Evolutionary conservation across 1,140 invertebrate genomes (phyloP).

Genomic region (Drosophila suzukii): DNA sequence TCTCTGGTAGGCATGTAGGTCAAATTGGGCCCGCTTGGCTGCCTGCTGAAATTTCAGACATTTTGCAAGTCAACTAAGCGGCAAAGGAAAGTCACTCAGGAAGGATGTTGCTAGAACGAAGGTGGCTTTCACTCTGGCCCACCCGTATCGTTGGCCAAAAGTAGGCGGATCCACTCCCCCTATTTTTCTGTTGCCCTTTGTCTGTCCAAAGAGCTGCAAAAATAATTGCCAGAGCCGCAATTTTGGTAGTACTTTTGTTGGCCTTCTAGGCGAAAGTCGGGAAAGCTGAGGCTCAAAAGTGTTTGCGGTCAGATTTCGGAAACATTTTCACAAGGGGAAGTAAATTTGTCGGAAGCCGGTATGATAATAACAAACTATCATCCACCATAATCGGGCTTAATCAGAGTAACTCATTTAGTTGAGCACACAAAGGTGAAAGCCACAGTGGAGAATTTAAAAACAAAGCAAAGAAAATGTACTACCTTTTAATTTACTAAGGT

Average conservation of each 20-base stretch:
- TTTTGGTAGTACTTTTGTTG: slow-evolving; percentile 22
- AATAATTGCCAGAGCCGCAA: slow-evolving; percentile 65
- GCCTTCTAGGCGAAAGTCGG: slow-evolving; percentile 24
- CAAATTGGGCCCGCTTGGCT: slow-evolving; percentile 65
- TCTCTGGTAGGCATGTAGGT: slow-evolving; percentile 61
- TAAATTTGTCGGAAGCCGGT: slow-evolving; percentile 11
- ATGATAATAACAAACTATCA: slow-evolving; percentile 27
- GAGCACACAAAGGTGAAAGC: not conserved
- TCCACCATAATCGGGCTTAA: slow-evolving; percentile 27
- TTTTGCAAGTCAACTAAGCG: slow-evolving; percentile 74
- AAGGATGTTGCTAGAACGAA: slow-evolving; percentile 37
- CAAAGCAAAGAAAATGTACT: not conserved
- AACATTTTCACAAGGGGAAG: slow-evolving; percentile 18
- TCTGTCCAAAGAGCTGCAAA: slow-evolving; percentile 45
- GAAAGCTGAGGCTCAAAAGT: slow-evolving; percentile 16
- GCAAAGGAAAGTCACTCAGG: slow-evolving; percentile 35
- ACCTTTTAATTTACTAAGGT: not conserved
- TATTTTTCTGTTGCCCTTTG: slow-evolving; percentile 27
- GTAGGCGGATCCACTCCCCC: not conserved
- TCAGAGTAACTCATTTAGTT: not conserved
- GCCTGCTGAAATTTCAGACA: slow-evolving; percentile 56
- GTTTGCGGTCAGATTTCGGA: slow-evolving; percentile 25
- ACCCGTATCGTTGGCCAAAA: slow-evolving; percentile 17
- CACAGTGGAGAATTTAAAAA: not conserved
- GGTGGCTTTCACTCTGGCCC: slow-evolving; percentile 36